Evolutionary conservation across 2,888 invertebrate genomes (phyloP).

Genomic region (Clivina fossor): DNA sequence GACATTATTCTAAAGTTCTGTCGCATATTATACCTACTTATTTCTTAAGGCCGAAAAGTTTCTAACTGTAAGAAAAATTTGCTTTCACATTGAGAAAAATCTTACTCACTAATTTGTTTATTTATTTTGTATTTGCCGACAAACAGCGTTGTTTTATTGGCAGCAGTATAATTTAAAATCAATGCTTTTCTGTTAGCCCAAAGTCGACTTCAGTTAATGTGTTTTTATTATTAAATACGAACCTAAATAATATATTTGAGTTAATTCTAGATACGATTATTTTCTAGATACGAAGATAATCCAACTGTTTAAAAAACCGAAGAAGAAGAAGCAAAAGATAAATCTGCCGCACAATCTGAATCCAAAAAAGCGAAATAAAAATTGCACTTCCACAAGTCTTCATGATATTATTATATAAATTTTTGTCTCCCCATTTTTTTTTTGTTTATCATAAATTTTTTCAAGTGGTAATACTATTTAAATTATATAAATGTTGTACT

Average conservation of each 20-base stretch:
- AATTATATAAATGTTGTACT: constrained; percentile 26
- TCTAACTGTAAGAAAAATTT: no score
- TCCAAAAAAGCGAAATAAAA: constrained; percentile 51
- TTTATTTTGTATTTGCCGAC: no score
- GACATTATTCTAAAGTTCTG: no score
- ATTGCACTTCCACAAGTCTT: constrained; percentile 21
- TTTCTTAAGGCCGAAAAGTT: no score
- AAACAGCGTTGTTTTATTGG: no score
- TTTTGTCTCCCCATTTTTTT: constrained; percentile 14
- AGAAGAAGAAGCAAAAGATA: constrained; percentile 51
- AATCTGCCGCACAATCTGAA: constrained; percentile 49
- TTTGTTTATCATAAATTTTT: constrained; percentile 4
- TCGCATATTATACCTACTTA: no score
- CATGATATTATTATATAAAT: constrained; percentile 22
- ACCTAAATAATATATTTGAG: no score
- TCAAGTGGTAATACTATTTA: constrained; percentile 3
- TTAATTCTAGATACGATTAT: constrained; percentile 22
- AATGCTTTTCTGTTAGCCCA: no score
- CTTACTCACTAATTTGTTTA: no score
- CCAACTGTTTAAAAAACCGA: constrained; percentile 60
- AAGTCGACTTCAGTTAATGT: no score
- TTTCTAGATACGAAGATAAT: constrained; percentile 74
- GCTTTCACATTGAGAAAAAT: no score
- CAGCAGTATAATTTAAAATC: no score
- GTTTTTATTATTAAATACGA: constrained; percentile 9